Evolutionary conservation across 2,113 vertebrate genomes (phyloP).

Genomic region (Platichthys flesus): DNA sequence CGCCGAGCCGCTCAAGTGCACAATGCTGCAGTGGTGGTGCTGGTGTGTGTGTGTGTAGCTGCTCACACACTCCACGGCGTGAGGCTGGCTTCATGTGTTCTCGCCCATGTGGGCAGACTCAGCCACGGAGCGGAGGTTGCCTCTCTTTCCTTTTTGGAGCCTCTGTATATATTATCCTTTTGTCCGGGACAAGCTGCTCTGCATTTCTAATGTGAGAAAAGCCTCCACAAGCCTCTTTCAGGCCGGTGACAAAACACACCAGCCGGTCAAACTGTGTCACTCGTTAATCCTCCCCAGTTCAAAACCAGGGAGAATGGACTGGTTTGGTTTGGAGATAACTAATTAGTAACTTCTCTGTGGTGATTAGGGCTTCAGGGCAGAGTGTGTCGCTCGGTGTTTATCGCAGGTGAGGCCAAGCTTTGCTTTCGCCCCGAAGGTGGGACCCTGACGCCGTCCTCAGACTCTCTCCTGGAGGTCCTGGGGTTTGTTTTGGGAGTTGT

Average conservation of each 20-base stretch:
- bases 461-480: constrained; percentile 19
- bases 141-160: constrained; percentile 51
- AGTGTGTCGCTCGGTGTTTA: constrained; percentile 6
- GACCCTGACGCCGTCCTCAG: not conserved
- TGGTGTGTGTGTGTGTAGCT: constrained; percentile 38
- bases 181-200: constrained; percentile 62
- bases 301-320: constrained; percentile 34
- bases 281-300: constrained; percentile 62
- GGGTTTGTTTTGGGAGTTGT: constrained; percentile 21
- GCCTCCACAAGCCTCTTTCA: constrained; percentile 69
- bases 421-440: constrained; percentile 8
- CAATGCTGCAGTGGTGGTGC: constrained; percentile 47
- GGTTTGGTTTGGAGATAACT: constrained; percentile 42
- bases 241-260: constrained; percentile 43
- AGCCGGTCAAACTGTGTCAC: constrained; percentile 56
- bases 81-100: constrained; percentile 52
- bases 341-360: constrained; percentile 28
- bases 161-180: constrained; percentile 75
- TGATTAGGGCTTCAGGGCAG: constrained; percentile 33
- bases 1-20: constrained; percentile 66
- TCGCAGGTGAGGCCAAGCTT: constrained; percentile 33
- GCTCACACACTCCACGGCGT: constrained; percentile 38
- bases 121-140: constrained; percentile 57
- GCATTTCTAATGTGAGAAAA: constrained; percentile 76
- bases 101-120: constrained; percentile 47